Evolutionary conservation across 2,113 vertebrate genomes (phyloP).

Genomic region (Elaphurus davidianus): DNA sequence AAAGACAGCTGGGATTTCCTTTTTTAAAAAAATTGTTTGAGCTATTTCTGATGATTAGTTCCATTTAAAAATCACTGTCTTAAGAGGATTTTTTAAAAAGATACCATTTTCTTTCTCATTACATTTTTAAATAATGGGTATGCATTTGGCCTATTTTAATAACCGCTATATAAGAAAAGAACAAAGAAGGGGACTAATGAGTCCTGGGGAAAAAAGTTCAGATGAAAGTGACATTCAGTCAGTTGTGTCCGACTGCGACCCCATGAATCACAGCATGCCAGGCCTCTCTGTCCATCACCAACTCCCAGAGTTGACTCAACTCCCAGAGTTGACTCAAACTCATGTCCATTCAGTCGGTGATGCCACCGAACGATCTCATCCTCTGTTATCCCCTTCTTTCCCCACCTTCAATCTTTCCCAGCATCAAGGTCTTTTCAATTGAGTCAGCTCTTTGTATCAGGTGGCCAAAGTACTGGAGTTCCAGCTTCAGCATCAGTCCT

Average conservation of each 20-base stretch:
- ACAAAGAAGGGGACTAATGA: background rate
- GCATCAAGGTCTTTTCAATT: too few species aligned
- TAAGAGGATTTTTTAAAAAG: background rate
- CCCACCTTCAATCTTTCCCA: too few species aligned
- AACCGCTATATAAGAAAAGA: background rate
- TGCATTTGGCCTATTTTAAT: slow-evolving; percentile 21
- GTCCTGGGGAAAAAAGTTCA: background rate
- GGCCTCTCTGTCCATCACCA: too few species aligned
- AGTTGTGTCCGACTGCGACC: background rate
- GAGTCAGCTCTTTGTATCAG: too few species aligned
- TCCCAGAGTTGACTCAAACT: too few species aligned
- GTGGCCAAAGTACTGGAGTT: too few species aligned
- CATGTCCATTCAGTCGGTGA: too few species aligned
- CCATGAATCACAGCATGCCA: background rate
- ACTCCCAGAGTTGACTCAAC: too few species aligned
- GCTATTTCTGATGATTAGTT: slow-evolving; percentile 4
- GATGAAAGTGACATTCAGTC: background rate
- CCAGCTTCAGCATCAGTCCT: too few species aligned
- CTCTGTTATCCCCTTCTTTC: too few species aligned
- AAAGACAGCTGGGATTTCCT: background rate
- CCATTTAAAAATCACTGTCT: background rate
- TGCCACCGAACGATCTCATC: too few species aligned
- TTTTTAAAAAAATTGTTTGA: background rate
- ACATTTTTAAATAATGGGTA: background rate
- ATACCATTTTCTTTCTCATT: background rate